phyloP scores from a whole-genome alignment of 2,888 invertebrate species.

The Xanthorhoe spadicearia region DNA sequence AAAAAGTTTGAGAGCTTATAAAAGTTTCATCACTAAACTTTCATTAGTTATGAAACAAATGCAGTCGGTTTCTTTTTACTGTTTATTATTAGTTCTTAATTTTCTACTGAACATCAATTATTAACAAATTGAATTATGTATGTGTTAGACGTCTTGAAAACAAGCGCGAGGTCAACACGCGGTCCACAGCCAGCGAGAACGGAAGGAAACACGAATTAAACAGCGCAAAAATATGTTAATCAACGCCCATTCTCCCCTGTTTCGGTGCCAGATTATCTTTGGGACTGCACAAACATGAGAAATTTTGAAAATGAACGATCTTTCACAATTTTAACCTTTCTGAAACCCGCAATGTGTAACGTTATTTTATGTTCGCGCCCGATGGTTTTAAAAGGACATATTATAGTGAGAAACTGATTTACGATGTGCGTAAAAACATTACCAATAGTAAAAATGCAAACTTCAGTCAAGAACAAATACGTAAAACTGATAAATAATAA shows the following conservation, averaged over 20 bases:
- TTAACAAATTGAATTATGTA: slow-evolving; percentile 44
- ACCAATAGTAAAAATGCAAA: not conserved
- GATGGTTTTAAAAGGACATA: not conserved
- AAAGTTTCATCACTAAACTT: not conserved
- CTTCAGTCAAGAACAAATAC: too few relatives aligned
- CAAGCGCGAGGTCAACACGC: slow-evolving; percentile 48
- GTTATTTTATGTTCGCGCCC: not conserved
- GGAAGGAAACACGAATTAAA: slow-evolving; percentile 42
- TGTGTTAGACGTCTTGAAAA: slow-evolving; percentile 43
- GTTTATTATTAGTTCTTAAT: not conserved
- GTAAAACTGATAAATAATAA: too few relatives aligned
- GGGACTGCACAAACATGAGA: slow-evolving; percentile 28
- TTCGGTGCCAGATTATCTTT: slow-evolving; percentile 33
- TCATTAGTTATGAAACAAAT: not conserved
- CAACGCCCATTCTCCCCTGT: slow-evolving; percentile 30
- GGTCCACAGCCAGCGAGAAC: slow-evolving; percentile 28
- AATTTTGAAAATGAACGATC: slow-evolving; percentile 18
- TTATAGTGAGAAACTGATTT: too few relatives aligned
- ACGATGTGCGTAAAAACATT: too few relatives aligned
- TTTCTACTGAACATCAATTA: slow-evolving; percentile 31
- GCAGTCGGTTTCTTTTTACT: not conserved
- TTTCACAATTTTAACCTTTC: slow-evolving; percentile 4
- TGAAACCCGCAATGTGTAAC: not conserved
- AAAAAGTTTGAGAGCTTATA: not conserved
- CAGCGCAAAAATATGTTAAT: slow-evolving; percentile 44